Evolutionary conservation across 2,113 vertebrate species (phyloP).

Genomic region (Lethenteron reissneri): DNA sequence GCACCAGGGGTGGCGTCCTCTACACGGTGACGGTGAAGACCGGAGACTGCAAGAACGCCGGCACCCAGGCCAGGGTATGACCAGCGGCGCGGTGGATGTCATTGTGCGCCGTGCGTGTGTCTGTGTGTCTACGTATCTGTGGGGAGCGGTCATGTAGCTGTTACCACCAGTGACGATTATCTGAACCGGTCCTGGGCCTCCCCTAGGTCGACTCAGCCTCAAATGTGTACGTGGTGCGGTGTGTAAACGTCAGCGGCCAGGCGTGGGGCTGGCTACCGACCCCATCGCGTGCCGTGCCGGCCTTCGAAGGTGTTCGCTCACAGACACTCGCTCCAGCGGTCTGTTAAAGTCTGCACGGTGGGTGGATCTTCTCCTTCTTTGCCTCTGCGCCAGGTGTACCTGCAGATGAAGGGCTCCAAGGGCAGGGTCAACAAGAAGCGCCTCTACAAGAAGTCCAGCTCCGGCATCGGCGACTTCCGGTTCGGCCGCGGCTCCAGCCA

Average conservation of each 20-base stretch:
- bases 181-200: too few relatives aligned
- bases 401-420: slow-evolving; percentile 11
- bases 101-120: too few relatives aligned
- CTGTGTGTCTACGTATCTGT: too few relatives aligned
- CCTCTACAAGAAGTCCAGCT: not conserved
- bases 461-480: not conserved
- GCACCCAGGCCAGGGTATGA: slow-evolving; percentile 14
- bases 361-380: not conserved
- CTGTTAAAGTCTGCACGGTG: not conserved
- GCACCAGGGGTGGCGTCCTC: slow-evolving; percentile 7
- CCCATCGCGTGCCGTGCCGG: too few relatives aligned
- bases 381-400: slow-evolving; percentile 7
- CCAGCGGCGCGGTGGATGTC: not conserved
- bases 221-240: too few relatives aligned
- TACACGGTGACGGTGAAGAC: slow-evolving; percentile 16
- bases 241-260: too few relatives aligned
- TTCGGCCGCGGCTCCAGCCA: slow-evolving; percentile 1
- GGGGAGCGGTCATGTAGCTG: too few relatives aligned
- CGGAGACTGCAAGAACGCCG: slow-evolving; percentile 12
- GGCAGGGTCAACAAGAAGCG: slow-evolving; percentile 9
- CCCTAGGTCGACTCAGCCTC: too few relatives aligned
- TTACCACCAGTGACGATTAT: too few relatives aligned
- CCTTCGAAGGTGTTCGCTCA: not conserved
- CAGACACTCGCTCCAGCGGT: slow-evolving; percentile 1
- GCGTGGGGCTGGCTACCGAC: too few relatives aligned